Percentiles rank a stretch among this genome's conserved stretches.
These are phyloP conservation scores for Petrocephalus schoutedeni DNA, from an alignment of 2,797 vertebrate species.

Conservation along the genomic window DNA sequence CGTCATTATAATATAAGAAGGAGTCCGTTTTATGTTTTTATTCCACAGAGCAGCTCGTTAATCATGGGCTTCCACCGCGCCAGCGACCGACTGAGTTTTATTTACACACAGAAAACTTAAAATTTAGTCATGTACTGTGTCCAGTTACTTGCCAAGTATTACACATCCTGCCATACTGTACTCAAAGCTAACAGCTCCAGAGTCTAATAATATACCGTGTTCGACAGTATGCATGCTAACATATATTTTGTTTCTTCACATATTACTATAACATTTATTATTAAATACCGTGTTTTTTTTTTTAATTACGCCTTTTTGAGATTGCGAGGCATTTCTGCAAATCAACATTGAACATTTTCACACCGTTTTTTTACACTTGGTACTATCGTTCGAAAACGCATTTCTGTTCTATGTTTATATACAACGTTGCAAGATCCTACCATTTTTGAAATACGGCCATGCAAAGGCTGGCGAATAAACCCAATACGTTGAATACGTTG, in stretches of 20 bases:
- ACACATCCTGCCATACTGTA: neutral
- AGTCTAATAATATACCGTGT: neutral
- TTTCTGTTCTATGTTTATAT: neutral
- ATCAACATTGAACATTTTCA: neutral
- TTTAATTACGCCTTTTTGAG: neutral
- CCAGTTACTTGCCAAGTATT: neutral
- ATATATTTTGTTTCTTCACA: neutral
- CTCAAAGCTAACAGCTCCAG: neutral
- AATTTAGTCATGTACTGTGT: neutral
- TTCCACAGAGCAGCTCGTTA: neutral
- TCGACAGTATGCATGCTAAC: neutral
- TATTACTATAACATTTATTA: neutral
- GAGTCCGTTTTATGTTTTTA: neutral
- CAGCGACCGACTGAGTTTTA: neutral
- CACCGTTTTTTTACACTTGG: neutral
- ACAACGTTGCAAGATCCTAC: neutral
- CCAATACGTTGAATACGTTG: neutral
- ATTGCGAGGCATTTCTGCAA: neutral
- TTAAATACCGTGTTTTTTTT: neutral
- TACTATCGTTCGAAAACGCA: neutral
- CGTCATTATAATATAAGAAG: constrained; percentile 1
- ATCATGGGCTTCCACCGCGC: neutral
- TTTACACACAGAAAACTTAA: neutral
- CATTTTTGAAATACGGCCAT: neutral
- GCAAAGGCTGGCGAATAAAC: neutral